Percentiles rank a stretch among this genome's conserved stretches.
These are phyloP conservation scores for Bettongia penicillata DNA, from an alignment of 2,113 vertebrate genomes.

Conservation along the genomic window DNA sequence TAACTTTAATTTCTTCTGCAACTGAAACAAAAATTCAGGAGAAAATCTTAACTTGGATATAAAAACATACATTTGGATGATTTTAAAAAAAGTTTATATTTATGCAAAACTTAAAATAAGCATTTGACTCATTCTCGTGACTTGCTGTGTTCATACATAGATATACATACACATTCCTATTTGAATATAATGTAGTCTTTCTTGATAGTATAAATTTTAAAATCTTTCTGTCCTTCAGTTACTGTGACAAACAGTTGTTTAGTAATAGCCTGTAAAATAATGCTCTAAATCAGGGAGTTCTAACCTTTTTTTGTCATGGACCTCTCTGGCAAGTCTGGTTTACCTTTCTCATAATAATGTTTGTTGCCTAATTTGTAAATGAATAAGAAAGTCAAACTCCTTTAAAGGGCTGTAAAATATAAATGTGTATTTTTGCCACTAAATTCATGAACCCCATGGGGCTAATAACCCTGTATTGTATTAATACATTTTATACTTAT, in stretches of 20 bases:
- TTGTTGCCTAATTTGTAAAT: background rate
- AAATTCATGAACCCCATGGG: background rate
- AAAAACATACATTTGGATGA: slow-evolving; percentile 17
- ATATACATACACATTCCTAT: background rate
- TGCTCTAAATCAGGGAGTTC: background rate
- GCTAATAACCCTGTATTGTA: background rate
- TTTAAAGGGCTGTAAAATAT: background rate
- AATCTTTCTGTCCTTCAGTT: slow-evolving; percentile 18
- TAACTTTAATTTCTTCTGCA: slow-evolving; percentile 60
- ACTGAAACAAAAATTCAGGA: slow-evolving; percentile 25
- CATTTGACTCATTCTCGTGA: background rate
- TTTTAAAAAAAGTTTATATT: slow-evolving; percentile 6
- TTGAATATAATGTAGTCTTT: background rate
- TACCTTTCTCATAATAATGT: background rate
- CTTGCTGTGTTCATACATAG: background rate
- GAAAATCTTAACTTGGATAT: slow-evolving; percentile 42
- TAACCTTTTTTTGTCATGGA: background rate
- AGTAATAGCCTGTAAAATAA: background rate
- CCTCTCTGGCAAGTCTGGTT: background rate
- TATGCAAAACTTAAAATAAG: background rate
- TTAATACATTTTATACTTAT: background rate
- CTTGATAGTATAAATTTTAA: slow-evolving; percentile 23
- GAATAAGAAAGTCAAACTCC: background rate
- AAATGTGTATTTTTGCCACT: background rate
- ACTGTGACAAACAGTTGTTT: background rate